Evolutionary conservation across 2,797 vertebrate species (phyloP).

Genomic region (Pangasius sanitwongsei): DNA sequence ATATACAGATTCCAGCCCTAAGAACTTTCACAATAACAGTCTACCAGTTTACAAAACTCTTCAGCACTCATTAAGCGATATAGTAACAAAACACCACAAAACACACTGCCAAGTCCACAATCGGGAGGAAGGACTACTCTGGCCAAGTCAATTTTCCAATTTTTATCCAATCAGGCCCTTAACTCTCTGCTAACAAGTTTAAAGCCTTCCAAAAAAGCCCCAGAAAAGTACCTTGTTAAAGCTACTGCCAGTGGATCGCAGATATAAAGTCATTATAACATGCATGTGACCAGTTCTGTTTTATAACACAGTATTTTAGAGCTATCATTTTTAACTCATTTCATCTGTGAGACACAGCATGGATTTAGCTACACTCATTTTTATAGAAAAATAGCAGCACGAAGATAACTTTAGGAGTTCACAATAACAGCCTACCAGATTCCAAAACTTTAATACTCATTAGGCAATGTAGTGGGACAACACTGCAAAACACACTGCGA

Average conservation of each 20-base stretch:
- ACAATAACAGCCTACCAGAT: background rate
- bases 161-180: constrained; percentile 3
- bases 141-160: constrained; percentile 19
- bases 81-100: background rate
- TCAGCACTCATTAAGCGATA: background rate
- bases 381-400: background rate
- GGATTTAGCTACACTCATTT: background rate
- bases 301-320: background rate
- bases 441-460: background rate
- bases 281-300: background rate
- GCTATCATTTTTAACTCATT: background rate
- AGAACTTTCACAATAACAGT: background rate
- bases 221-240: background rate
- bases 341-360: background rate
- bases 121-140: background rate
- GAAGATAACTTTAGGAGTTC: background rate
- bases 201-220: background rate
- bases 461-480: background rate
- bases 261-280: constrained; percentile 3
- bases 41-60: background rate
- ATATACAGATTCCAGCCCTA: background rate
- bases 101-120: background rate
- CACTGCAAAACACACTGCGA: background rate
- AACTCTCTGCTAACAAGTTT: background rate
- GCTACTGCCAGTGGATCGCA: background rate